Conservation (phyloP, 2,797 vertebrate genomes). For the Prionace glauca region DNA sequence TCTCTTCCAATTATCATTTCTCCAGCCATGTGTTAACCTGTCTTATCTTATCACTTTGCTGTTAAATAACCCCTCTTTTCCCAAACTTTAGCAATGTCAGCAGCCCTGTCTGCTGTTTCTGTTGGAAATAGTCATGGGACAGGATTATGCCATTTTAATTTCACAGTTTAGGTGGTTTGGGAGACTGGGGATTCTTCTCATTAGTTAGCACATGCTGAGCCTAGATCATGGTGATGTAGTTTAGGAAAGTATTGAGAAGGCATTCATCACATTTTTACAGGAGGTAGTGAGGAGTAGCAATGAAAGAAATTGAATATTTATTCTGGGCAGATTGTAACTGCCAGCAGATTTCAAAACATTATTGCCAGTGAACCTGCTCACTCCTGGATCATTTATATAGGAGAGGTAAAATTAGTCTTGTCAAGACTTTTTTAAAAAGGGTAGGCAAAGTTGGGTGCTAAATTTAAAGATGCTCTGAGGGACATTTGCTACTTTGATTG, state of each 20-base stretch:
- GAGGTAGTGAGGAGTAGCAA: neutral
- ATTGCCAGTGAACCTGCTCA: neutral
- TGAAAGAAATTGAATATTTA: neutral
- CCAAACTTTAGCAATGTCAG: too few relatives aligned
- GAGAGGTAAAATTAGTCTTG: neutral
- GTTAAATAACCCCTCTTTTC: neutral
- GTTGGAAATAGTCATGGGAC: too few relatives aligned
- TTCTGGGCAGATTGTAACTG: neutral
- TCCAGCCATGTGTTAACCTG: neutral
- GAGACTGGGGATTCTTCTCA: neutral
- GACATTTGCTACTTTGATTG: neutral
- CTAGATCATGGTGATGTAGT: neutral
- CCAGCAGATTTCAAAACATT: neutral
- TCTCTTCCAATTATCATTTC: too few relatives aligned
- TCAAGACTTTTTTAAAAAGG: neutral
- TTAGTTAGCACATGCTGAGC: neutral
- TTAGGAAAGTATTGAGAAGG: neutral
- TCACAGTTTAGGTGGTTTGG: too few relatives aligned
- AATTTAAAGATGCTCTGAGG: neutral
- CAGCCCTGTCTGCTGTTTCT: too few relatives aligned
- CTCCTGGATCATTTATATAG: neutral
- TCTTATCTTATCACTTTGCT: neutral
- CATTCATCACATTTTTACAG: neutral
- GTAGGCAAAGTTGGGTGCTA: neutral
- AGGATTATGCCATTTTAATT: too few relatives aligned